phyloP scores from a whole-genome alignment of 2,888 invertebrate genomes.

The Hydropsyche betteni region DNA sequence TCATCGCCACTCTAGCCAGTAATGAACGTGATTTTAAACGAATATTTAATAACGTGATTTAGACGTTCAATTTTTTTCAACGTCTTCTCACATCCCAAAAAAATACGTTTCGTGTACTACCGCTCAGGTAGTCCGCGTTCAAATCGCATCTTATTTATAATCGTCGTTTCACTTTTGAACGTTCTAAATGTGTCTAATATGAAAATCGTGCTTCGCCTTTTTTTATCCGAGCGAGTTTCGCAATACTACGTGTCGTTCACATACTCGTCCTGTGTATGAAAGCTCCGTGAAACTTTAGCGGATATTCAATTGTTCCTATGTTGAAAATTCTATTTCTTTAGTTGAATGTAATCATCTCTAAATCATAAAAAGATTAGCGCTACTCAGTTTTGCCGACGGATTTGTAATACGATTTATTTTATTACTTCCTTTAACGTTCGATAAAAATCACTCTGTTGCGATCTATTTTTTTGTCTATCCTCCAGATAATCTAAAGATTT shows the following conservation, averaged over 20 bases:
- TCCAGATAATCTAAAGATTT: no score
- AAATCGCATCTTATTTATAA: conserved; percentile 28
- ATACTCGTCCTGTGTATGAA: conserved; percentile 1
- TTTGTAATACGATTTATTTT: no score
- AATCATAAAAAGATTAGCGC: no score
- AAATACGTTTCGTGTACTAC: background rate
- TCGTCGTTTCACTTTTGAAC: conserved; percentile 31
- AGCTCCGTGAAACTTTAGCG: conserved; percentile 15
- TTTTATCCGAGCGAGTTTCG: conserved; percentile 9
- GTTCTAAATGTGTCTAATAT: conserved; percentile 27
- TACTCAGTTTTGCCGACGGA: no score
- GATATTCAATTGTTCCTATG: background rate
- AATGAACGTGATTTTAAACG: conserved; percentile 32
- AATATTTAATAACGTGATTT: conserved; percentile 31
- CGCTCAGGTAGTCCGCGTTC: conserved; percentile 19
- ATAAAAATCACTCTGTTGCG: no score
- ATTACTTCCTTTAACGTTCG: no score
- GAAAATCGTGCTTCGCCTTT: conserved; percentile 13
- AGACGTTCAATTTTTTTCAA: conserved; percentile 12
- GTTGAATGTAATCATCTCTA: no score
- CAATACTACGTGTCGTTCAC: conserved; percentile 5
- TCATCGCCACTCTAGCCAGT: conserved; percentile 22
- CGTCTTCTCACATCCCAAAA: background rate
- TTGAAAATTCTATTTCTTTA: no score
- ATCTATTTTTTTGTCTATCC: no score